Conservation (phyloP, 2,888 invertebrate species). For the Blomia tropicalis region DNA sequence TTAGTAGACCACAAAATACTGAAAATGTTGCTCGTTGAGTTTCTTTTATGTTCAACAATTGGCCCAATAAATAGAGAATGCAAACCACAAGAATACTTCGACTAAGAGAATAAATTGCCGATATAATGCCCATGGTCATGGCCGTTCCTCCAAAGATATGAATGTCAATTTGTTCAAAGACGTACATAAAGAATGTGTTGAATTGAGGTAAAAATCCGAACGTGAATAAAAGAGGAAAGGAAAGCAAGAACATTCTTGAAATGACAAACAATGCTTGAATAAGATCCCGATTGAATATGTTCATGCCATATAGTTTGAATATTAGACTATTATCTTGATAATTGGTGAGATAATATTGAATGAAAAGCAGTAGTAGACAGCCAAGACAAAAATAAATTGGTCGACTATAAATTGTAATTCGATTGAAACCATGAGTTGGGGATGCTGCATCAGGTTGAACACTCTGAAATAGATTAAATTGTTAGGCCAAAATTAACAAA, state of each 20-base stretch:
- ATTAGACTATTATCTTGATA: background rate
- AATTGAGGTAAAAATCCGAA: conserved; percentile 87
- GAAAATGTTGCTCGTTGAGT: conserved; percentile 47
- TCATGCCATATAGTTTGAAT: conserved; percentile 18
- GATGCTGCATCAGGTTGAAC: conserved; percentile 98
- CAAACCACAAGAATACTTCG: conserved; percentile 63
- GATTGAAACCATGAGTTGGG: conserved; percentile 89
- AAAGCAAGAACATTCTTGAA: conserved; percentile 52
- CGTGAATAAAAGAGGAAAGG: conserved; percentile 84
- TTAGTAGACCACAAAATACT: conserved; percentile 73
- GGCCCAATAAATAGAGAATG: conserved; percentile 63
- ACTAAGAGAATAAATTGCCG: conserved; percentile 59
- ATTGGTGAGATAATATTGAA: conserved; percentile 5
- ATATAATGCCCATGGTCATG: conserved; percentile 42
- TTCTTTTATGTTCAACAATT: conserved; percentile 4
- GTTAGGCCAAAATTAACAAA: conserved; percentile 20
- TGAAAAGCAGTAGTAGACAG: conserved; percentile 35
- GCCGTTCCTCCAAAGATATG: conserved; percentile 50
- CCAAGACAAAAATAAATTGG: conserved; percentile 83
- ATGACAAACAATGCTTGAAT: conserved; percentile 3
- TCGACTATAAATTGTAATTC: conserved; percentile 58
- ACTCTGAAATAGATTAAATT: conserved; percentile 42
- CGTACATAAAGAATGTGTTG: conserved; percentile 86
- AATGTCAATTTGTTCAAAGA: conserved; percentile 66
- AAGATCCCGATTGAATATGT: conserved; percentile 19